Evolutionary conservation across 2,797 vertebrate genomes (phyloP).

Genomic region (Cryptoprocta ferox): DNA sequence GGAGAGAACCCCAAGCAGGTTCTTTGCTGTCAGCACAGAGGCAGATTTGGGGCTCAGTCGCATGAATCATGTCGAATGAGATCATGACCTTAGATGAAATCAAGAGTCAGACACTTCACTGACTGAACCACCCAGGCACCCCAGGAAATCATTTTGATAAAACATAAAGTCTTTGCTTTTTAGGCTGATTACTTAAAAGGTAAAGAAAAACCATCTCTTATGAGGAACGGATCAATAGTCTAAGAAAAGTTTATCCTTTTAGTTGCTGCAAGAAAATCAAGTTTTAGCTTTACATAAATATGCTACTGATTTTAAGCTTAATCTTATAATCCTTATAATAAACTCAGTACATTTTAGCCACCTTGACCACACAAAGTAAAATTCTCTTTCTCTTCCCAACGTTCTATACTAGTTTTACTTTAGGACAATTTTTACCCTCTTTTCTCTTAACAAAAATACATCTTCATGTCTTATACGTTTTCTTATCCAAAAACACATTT

Average conservation of each 20-base stretch:
- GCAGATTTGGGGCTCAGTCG: no score
- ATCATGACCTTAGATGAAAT: no score
- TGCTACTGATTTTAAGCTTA: neutral
- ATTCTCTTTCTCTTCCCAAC: neutral
- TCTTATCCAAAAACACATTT: neutral
- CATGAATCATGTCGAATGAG: no score
- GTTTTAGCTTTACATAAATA: neutral
- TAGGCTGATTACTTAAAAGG: neutral
- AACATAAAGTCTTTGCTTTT: neutral
- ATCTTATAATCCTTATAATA: neutral
- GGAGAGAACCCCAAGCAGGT: no score
- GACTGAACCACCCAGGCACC: no score
- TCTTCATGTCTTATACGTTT: neutral
- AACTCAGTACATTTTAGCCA: neutral
- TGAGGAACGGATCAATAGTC: neutral
- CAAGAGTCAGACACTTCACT: no score
- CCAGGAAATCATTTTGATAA: neutral
- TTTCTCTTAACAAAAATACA: neutral
- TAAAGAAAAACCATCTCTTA: no score
- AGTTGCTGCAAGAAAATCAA: neutral
- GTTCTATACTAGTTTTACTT: neutral
- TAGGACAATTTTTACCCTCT: neutral
- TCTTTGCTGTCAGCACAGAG: no score
- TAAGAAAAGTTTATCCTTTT: neutral
- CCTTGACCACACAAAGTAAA: neutral